phyloP scores from a whole-genome alignment of 2,888 invertebrate genomes.

The Hirtodrosophila trivittata region DNA sequence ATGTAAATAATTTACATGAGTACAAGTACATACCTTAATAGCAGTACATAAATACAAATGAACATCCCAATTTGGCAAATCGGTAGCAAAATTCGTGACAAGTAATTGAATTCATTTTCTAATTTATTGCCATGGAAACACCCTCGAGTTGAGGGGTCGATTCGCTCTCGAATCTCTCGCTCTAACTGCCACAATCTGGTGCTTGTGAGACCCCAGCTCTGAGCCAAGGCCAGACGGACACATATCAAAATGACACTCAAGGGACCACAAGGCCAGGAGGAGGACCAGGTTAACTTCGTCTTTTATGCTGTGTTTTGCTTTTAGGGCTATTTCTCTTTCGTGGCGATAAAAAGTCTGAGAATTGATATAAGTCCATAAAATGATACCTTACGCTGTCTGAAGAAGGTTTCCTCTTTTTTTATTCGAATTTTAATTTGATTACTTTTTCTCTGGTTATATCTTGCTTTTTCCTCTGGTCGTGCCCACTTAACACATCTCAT shows the following conservation, averaged over 20 bases:
- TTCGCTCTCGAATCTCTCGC: slow-evolving; percentile 8
- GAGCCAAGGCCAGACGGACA: slow-evolving; percentile 54
- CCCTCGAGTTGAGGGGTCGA: slow-evolving; percentile 47
- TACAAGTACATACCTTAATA: slow-evolving; percentile 24
- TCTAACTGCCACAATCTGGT: slow-evolving; percentile 31
- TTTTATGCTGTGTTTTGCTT: slow-evolving; percentile 57
- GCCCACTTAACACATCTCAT: slow-evolving; percentile 22
- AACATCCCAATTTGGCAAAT: slow-evolving; percentile 70
- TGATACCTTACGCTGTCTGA: slow-evolving; percentile 41
- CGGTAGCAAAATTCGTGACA: slow-evolving; percentile 74
- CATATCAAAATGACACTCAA: slow-evolving; percentile 78
- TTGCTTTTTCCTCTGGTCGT: not conserved
- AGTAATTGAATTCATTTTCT: slow-evolving; percentile 79
- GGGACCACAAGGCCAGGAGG: slow-evolving; percentile 65
- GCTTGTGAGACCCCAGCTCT: not conserved
- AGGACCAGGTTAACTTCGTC: slow-evolving; percentile 56
- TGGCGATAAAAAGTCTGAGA: slow-evolving; percentile 69
- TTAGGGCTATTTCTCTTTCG: slow-evolving; percentile 50
- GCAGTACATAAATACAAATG: slow-evolving; percentile 51
- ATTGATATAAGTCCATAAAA: slow-evolving; percentile 77
- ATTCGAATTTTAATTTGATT: slow-evolving; percentile 79
- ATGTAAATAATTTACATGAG: slow-evolving; percentile 53
- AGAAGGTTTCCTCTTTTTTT: slow-evolving; percentile 43
- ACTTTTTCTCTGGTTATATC: slow-evolving; percentile 49
- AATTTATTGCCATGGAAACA: slow-evolving; percentile 76